These are phyloP conservation scores for Ophion obscuratus DNA, from an alignment of 2,888 invertebrate genomes.

Conservation along the genomic window DNA sequence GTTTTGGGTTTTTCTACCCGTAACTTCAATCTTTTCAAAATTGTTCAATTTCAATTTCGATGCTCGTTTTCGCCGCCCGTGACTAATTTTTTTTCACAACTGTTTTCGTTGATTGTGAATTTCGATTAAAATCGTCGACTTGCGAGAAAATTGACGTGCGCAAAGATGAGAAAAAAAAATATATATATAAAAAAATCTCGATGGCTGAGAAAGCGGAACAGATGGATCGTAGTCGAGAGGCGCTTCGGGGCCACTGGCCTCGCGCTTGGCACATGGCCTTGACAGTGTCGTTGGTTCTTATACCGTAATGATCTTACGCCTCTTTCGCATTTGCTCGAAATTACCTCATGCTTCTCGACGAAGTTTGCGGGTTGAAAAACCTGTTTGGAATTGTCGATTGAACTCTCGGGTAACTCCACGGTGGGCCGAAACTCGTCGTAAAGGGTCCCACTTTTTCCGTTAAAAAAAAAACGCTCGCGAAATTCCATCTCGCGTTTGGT, in stretches of 20 bases:
- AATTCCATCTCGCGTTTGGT: conserved; percentile 16
- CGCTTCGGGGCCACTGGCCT: conserved; percentile 64
- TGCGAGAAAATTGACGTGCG: not conserved
- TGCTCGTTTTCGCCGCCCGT: not conserved
- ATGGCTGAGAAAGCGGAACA: conserved; percentile 7
- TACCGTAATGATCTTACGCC: conserved; percentile 24
- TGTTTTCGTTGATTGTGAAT: not conserved
- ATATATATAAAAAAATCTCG: not conserved
- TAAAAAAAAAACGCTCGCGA: conserved; percentile 17
- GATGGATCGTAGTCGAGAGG: conserved; percentile 23
- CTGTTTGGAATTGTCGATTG: not conserved
- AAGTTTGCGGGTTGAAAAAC: not conserved
- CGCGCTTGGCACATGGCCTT: conserved; percentile 64
- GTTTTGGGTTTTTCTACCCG: no score
- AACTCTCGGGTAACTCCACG: not conserved
- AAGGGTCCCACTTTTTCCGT: not conserved
- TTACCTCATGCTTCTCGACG: not conserved
- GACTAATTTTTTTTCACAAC: not conserved
- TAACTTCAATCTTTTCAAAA: not conserved
- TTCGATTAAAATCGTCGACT: not conserved
- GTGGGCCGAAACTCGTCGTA: not conserved
- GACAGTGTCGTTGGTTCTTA: conserved; percentile 54
- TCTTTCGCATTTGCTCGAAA: not conserved
- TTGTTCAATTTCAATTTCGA: not conserved
- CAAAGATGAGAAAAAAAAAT: not conserved